These are phyloP conservation scores for Oreochromis mossambicus DNA, from an alignment of 2,797 vertebrate species.

Conservation along the genomic window DNA sequence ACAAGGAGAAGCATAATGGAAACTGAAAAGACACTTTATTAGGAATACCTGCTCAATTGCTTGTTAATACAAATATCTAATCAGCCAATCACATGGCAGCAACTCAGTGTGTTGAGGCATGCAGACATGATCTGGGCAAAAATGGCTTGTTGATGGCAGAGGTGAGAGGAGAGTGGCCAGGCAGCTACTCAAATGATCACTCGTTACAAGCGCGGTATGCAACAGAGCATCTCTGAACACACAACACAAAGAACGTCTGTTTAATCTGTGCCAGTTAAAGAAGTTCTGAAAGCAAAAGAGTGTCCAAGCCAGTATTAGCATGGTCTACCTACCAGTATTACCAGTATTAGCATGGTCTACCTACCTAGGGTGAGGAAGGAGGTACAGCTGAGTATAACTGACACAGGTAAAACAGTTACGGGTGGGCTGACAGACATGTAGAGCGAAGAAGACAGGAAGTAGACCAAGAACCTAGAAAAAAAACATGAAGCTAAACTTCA, in stretches of 20 bases:
- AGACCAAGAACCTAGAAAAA: not conserved
- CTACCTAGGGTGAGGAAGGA: not conserved
- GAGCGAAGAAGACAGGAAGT: rapidly evolving
- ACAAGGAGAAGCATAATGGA: not conserved
- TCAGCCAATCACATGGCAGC: not conserved
- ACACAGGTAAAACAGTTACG: rapidly evolving
- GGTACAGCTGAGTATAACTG: rapidly evolving
- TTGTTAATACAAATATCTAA: not conserved
- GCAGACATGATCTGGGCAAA: not conserved
- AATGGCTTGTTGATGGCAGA: not conserved
- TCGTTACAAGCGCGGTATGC: not conserved
- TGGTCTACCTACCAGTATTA: rapidly evolving
- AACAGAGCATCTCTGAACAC: not conserved
- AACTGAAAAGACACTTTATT: not conserved
- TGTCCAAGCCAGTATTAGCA: not conserved
- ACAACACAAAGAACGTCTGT: not conserved
- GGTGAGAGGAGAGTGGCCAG: rapidly evolving
- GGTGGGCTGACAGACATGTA: not conserved
- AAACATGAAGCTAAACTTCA: not conserved
- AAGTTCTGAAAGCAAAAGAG: rapidly evolving
- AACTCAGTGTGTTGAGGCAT: rapidly evolving
- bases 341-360: rapidly evolving
- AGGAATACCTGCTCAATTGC: not conserved
- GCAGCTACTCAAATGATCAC: not conserved
- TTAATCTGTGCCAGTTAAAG: rapidly evolving